These are phyloP conservation scores for Lycophotia porphyrea DNA, from an alignment of 2,888 invertebrate genomes.

Conservation along the genomic window DNA sequence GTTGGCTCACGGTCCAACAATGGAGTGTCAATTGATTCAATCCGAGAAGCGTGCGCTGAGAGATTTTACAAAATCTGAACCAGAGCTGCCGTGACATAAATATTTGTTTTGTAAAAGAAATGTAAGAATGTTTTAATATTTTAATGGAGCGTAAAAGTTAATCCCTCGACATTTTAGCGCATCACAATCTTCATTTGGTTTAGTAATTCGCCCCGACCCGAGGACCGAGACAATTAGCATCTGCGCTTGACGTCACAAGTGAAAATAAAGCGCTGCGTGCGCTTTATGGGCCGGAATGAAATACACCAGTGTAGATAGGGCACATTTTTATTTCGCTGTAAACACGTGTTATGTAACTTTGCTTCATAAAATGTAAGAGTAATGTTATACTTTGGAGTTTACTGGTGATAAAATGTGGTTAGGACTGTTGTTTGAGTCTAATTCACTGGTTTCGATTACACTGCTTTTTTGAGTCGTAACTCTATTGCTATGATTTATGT, in stretches of 20 bases:
- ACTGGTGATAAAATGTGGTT: conserved; percentile 49
- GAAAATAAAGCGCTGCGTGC: conserved; percentile 66
- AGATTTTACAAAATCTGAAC: conserved; percentile 31
- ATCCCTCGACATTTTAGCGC: conserved; percentile 31
- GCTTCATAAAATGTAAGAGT: conserved; percentile 42
- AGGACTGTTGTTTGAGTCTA: conserved; percentile 37
- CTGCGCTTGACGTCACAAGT: conserved; percentile 66
- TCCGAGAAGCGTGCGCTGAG: conserved; percentile 15
- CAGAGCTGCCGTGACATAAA: conserved; percentile 6
- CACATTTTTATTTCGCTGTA: conserved; percentile 56
- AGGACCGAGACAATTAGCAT: conserved; percentile 54
- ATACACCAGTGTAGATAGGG: conserved; percentile 29
- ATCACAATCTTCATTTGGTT: conserved; percentile 51
- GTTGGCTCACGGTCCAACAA: conserved; percentile 43
- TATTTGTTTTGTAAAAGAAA: conserved; percentile 35
- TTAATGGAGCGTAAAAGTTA: conserved; percentile 43
- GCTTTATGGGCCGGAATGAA: conserved; percentile 46
- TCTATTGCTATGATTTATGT: neutral
- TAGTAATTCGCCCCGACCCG: conserved; percentile 35
- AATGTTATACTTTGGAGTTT: conserved; percentile 52
- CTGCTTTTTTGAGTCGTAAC: neutral
- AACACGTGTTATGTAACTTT: conserved; percentile 50
- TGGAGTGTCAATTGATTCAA: conserved; percentile 52
- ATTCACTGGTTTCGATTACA: conserved; percentile 10
- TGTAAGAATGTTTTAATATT: conserved; percentile 33